Evolutionary conservation across 2,888 invertebrate species (phyloP).

Genomic region (Lacanobia wlatinum): DNA sequence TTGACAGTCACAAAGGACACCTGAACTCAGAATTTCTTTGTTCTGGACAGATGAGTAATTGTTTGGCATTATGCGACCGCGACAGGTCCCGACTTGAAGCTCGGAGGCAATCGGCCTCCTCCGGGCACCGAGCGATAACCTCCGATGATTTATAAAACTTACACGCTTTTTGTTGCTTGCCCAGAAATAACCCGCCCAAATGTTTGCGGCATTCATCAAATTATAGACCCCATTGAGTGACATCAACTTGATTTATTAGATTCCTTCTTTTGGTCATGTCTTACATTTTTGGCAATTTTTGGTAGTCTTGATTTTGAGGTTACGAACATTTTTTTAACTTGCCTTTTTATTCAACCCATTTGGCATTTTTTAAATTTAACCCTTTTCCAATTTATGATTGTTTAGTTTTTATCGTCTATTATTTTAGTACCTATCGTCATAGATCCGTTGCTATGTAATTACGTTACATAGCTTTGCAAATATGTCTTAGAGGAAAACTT

Average conservation of each 20-base stretch:
- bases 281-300: not conserved
- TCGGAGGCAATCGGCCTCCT: constrained; percentile 77
- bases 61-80: constrained; percentile 73
- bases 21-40: constrained; percentile 62
- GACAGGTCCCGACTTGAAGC: constrained; percentile 86
- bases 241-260: constrained; percentile 13
- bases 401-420: not conserved
- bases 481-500: constrained; percentile 27
- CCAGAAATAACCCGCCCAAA: constrained; percentile 50
- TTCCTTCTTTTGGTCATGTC: not conserved
- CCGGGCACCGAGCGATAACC: constrained; percentile 81
- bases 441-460: not conserved
- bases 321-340: not conserved
- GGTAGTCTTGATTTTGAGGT: not conserved
- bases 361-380: not conserved
- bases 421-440: not conserved
- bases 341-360: not conserved
- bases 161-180: constrained; percentile 59
- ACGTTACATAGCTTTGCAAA: constrained; percentile 18
- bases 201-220: constrained; percentile 19
- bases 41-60: constrained; percentile 67
- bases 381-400: not conserved
- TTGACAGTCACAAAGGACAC: constrained; percentile 56
- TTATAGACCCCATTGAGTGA: constrained; percentile 26
- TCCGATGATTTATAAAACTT: constrained; percentile 68